Evolutionary conservation across 2,888 invertebrate genomes (phyloP), one percentile per base, ranked within the genome.

Genomic region (Mantis religiosa): DNA sequence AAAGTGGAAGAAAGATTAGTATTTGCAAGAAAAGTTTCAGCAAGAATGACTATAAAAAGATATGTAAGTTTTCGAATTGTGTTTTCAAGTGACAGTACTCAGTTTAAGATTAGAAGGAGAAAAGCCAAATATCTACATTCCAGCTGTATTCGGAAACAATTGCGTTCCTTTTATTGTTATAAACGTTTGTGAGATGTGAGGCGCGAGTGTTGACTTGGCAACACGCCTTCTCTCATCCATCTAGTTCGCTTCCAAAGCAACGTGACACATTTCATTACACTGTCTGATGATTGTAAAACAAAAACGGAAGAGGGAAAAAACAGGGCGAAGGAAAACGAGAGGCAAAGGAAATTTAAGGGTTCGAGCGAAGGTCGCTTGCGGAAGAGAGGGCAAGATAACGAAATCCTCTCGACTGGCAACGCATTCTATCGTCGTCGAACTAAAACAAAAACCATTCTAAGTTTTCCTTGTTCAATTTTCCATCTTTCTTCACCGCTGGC

Each of bases 381-480:
- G 54, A 54, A 20, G 54, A 20, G 54, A 71, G 54, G 54, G 54
- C 54, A 71, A 71, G 54, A 71, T 71, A 71, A 71, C 54, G 54
- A 71, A 71, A 71, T 71, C 54, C 54, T 71, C 54, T 71, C 54
- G 54, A 71, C 54, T 71, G 54, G 54, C 54, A 71, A 71, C 83
- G 83, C 83, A 30, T 30, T 28, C 83, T 83, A 30, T 83, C 83
- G 30, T 83, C 20, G 82, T 28, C 28, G 25, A 83, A 87, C 82
- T 82, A 87, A 41, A 82, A 87, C 82, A 87, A 87, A 71, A 83
- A 83, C 82, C 87, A 87, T 87, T 87, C 81, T 83, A 87, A 87
- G 87, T 87, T 87, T 87, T 87, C 87, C 83, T 87, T 87, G 87
- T 87, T 83, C 87, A 87, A 87, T 83, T 87, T 87, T 87, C 86